Percentiles rank a stretch among this genome's conserved stretches.
Conservation (phyloP, 2,797 vertebrate genomes). For the Melanotaenia pygmaea region DNA sequence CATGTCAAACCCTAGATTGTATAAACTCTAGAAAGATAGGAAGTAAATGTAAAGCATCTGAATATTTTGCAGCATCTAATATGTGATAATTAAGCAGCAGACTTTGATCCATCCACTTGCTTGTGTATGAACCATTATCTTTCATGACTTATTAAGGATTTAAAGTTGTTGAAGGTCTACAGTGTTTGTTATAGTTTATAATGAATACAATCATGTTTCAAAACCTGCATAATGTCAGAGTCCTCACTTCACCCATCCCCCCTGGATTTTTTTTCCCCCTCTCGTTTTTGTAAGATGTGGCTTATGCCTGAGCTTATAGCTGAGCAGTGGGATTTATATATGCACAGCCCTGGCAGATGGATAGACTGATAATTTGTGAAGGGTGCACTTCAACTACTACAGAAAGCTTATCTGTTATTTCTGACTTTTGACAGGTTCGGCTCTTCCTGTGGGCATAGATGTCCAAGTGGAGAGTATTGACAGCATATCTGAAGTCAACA, state of each 20-base stretch:
- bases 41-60: background rate
- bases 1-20: background rate
- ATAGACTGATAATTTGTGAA: constrained; percentile 18
- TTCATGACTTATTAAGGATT: background rate
- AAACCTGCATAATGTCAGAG: constrained; percentile 3
- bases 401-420: constrained; percentile 37
- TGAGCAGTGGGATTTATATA: constrained; percentile 42
- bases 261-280: constrained; percentile 1
- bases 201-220: constrained; percentile 6
- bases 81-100: background rate
- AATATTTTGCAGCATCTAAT: background rate
- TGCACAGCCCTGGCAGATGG: constrained; percentile 40
- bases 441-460: constrained; percentile 91
- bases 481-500: constrained; percentile 95
- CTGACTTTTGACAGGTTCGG: constrained; percentile 81
- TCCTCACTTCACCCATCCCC: background rate
- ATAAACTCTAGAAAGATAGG: background rate
- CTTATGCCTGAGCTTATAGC: constrained; percentile 21
- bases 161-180: background rate
- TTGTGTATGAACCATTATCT: background rate
- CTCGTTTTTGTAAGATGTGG: background rate
- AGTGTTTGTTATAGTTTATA: background rate
- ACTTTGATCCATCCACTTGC: background rate
- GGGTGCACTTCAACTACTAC: constrained; percentile 23
- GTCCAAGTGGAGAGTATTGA: constrained; percentile 94